Evolutionary conservation across 2,797 vertebrate species (phyloP).

Genomic region (Sebastes nivosus): DNA sequence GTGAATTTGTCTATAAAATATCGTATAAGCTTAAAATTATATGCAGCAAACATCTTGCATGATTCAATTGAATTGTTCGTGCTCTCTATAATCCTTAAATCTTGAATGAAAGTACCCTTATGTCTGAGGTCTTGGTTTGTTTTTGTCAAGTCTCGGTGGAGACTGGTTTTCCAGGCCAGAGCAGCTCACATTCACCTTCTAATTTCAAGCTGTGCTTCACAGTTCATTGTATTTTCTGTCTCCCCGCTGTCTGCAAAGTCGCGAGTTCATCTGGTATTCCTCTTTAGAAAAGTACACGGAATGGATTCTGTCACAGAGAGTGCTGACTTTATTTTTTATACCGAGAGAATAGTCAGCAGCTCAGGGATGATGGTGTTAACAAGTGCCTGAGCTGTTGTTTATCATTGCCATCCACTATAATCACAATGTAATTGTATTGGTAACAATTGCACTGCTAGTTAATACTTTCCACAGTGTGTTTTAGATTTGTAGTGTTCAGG

Average conservation of each 20-base stretch:
- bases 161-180: neutral
- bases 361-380: slow-evolving; percentile 31
- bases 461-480: slow-evolving; percentile 29
- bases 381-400: slow-evolving; percentile 36
- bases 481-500: slow-evolving; percentile 36
- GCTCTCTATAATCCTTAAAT: neutral
- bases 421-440: slow-evolving; percentile 22
- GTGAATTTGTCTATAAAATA: neutral
- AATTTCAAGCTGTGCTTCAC: slow-evolving; percentile 43
- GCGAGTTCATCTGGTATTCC: slow-evolving; percentile 29
- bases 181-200: slow-evolving; percentile 4
- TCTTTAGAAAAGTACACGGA: slow-evolving; percentile 36
- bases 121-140: neutral
- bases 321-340: slow-evolving; percentile 45
- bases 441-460: slow-evolving; percentile 18
- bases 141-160: neutral
- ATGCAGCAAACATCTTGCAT: neutral
- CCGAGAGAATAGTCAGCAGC: slow-evolving; percentile 2
- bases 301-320: slow-evolving; percentile 53
- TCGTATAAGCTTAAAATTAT: neutral
- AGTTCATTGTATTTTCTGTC: slow-evolving; percentile 37
- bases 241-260: slow-evolving; percentile 27
- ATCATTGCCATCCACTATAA: slow-evolving; percentile 36
- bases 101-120: neutral
- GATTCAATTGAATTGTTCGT: neutral